A percentile compares a stretch with the other conserved stretches of the same genome.
Evolutionary conservation across 2,888 invertebrate species (phyloP).

Genomic region (Cylloceria caligata): DNA sequence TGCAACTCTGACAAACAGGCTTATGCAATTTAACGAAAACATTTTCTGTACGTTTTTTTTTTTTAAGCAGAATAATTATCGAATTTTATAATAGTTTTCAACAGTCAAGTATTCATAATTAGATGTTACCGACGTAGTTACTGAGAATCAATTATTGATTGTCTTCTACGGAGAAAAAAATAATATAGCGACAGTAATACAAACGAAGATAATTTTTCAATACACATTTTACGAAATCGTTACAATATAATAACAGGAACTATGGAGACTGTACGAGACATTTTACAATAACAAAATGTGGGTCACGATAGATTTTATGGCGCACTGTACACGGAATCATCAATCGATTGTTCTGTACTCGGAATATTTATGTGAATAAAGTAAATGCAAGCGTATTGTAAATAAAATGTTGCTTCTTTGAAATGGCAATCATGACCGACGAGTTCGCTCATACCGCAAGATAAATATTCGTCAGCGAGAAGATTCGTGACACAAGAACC

Average conservation of each 20-base stretch:
- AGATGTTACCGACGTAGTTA: background rate
- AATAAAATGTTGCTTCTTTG: slow-evolving; percentile 1
- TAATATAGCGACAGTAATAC: background rate
- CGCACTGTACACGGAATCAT: slow-evolving; percentile 19
- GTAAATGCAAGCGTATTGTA: slow-evolving; percentile 1
- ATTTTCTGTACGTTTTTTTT: background rate
- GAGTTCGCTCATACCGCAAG: slow-evolving; percentile 20
- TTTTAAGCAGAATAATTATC: background rate
- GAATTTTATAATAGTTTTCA: background rate
- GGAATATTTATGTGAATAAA: slow-evolving; percentile 29
- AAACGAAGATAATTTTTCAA: background rate
- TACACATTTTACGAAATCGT: slow-evolving; percentile 12
- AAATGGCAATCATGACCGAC: slow-evolving; percentile 30
- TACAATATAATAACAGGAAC: background rate
- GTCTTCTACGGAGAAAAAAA: slow-evolving; percentile 52
- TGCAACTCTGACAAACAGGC: background rate
- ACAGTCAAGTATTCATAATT: background rate
- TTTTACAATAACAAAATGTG: slow-evolving; percentile 16
- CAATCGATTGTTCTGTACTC: slow-evolving; percentile 13
- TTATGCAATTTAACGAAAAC: background rate
- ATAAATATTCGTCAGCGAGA: slow-evolving; percentile 51
- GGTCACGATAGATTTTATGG: background rate
- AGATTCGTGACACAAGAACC: slow-evolving; percentile 1
- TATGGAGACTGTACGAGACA: background rate
- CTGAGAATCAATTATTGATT: slow-evolving; percentile 46